Base-by-base conservation (phyloP, 2,888 invertebrate species). In the Craniophora ligustri region DNA sequence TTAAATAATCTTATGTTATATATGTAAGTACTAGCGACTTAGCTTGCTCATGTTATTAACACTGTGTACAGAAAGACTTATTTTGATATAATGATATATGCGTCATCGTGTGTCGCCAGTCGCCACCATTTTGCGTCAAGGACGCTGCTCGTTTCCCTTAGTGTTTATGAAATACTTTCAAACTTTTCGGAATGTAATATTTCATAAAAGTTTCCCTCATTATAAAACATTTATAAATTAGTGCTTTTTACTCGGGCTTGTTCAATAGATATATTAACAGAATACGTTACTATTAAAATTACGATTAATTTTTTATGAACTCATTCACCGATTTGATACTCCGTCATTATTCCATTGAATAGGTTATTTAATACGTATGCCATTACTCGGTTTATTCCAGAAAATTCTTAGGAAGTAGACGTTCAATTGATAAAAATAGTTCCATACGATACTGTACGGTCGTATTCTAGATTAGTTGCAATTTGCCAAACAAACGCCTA, bases 351-450 rank as follows among this genome's bases (percentile, higher is more conserved):
- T 41, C n/a, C 23, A 23, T 3, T 8, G 23, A n/a, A n/a, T n/a
- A n/a, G n/a, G n/a, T n/a, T n/a, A n/a, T n/a, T n/a, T n/a, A n/a
- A n/a, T n/a, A n/a, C n/a, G n/a, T n/a, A n/a, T n/a, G n/a, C n/a
- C n/a, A n/a, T n/a, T n/a, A n/a, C n/a, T n/a, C n/a, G n/a, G n/a
- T n/a, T 14, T 14, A 2, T 13, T 40, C 14, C 5, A 38, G 46
- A 31, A 46, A 23, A 36, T 18, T 14, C 4, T 14, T 3, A 10
- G 14, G 21, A 21, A 13, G 6, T 30, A 34, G 23, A 36, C 16
- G 31, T 46, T 48, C 36, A 42, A 53, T 59, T 65, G 34, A 53
- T 59, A 53, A 45, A 30, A 64, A 53, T 65, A 53, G 48, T 13
- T 49, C 35, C 15, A 23, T 30, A 45, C 28, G 36, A 34, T 15